These are phyloP conservation scores for Echinometra lucunter DNA, from an alignment of 53 echinoderm and acorn worm genomes.

Conservation along the genomic window DNA sequence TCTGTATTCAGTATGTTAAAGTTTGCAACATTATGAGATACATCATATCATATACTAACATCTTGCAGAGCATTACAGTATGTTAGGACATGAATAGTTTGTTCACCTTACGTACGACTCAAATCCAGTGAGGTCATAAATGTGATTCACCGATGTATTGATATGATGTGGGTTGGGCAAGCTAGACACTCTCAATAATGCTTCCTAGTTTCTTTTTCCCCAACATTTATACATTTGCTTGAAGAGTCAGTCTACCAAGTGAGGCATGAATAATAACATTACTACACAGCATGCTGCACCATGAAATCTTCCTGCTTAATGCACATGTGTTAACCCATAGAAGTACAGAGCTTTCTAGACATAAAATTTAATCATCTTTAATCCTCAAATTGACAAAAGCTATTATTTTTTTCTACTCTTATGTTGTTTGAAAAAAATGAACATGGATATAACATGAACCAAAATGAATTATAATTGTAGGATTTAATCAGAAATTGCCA, in stretches of 20 bases:
- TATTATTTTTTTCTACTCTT: too few species aligned
- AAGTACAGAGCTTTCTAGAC: too few species aligned
- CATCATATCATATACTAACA: neutral
- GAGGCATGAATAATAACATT: neutral
- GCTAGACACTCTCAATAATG: neutral
- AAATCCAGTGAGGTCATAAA: conserved; percentile 46
- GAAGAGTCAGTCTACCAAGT: neutral
- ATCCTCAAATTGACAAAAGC: too few species aligned
- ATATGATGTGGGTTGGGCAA: neutral
- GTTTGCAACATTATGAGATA: neutral
- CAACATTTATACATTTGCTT: neutral
- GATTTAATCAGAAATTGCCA: too few species aligned
- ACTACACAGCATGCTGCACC: neutral
- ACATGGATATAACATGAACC: too few species aligned
- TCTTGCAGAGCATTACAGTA: neutral
- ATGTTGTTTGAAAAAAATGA: too few species aligned
- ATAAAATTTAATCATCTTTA: too few species aligned
- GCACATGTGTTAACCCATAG: too few species aligned
- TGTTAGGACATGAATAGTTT: conserved; percentile 11
- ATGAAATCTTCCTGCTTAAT: neutral
- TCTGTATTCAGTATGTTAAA: too few species aligned
- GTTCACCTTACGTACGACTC: conserved; percentile 57
- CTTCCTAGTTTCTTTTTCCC: neutral
- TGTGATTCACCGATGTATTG: conserved; percentile 20
- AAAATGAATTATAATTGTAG: too few species aligned